These are phyloP conservation scores for Ecliptopera silaceata DNA, from an alignment of 2,888 invertebrate species.

Conservation along the genomic window DNA sequence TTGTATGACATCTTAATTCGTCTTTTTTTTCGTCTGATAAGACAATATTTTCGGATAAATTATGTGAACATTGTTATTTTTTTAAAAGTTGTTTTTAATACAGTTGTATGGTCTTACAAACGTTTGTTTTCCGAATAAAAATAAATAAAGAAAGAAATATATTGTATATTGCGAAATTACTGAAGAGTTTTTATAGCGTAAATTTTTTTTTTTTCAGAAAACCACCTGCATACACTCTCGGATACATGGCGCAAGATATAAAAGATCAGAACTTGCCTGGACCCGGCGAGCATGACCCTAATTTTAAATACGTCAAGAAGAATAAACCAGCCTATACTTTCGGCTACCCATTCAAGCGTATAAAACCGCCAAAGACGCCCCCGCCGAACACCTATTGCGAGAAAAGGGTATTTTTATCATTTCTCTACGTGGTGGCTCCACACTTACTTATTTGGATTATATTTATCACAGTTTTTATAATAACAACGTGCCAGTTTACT, in stretches of 20 bases:
- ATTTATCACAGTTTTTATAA: neutral
- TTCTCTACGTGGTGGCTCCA: neutral
- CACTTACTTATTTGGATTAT: neutral
- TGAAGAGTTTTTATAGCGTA: too few relatives aligned
- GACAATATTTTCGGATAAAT: too few relatives aligned
- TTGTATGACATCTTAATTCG: too few relatives aligned
- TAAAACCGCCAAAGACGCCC: constrained; percentile 43
- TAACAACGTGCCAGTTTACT: neutral
- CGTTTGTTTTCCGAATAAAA: too few relatives aligned
- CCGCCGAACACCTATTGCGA: constrained; percentile 68
- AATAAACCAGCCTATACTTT: constrained; percentile 61
- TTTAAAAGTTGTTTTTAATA: too few relatives aligned
- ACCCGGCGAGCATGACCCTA: constrained; percentile 65
- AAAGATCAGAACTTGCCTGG: constrained; percentile 48
- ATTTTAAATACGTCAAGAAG: constrained; percentile 53
- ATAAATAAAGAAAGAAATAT: too few relatives aligned
- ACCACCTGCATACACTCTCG: constrained; percentile 58
- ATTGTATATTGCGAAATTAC: too few relatives aligned
- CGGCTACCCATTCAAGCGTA: constrained; percentile 46
- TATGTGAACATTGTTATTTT: too few relatives aligned
- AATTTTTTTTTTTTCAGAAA: constrained; percentile 45
- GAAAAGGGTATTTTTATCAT: constrained; percentile 55
- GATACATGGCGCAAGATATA: constrained; percentile 33
- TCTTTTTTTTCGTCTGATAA: too few relatives aligned
- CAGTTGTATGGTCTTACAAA: too few relatives aligned